These are phyloP conservation scores for Colius striatus DNA, from an alignment of 2,113 vertebrate species.

Conservation along the genomic window DNA sequence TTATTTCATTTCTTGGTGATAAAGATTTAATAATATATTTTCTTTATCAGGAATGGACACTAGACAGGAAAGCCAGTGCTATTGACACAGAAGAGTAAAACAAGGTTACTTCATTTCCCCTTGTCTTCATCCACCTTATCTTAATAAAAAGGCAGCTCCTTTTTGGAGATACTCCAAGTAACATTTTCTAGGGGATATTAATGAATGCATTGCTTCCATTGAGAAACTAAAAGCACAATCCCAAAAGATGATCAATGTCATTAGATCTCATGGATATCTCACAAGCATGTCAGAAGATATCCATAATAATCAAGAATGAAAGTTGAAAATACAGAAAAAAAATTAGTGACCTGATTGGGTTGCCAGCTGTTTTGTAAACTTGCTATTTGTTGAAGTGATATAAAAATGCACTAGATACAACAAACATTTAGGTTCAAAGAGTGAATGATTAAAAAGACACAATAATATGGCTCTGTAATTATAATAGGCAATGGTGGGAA, in stretches of 20 bases:
- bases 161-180: not conserved
- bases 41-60: not conserved
- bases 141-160: not conserved
- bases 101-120: not conserved
- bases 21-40: not conserved
- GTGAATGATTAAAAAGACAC: not conserved
- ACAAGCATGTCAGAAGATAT: not conserved
- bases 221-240: not conserved
- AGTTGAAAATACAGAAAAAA: not conserved
- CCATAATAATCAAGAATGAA: not conserved
- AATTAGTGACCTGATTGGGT: not conserved
- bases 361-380: not conserved
- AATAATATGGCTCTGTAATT: not conserved
- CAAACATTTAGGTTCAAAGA: not conserved
- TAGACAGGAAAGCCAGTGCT: not conserved
- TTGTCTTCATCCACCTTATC: not conserved
- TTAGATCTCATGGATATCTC: not conserved
- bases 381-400: not conserved
- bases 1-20: constrained; percentile 20
- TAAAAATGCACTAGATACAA: not conserved
- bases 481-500: too few relatives aligned
- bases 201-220: not conserved
- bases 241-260: not conserved
- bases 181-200: not conserved
- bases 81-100: not conserved